phyloP scores from a whole-genome alignment of 2,113 vertebrate genomes.

The Ia io region DNA sequence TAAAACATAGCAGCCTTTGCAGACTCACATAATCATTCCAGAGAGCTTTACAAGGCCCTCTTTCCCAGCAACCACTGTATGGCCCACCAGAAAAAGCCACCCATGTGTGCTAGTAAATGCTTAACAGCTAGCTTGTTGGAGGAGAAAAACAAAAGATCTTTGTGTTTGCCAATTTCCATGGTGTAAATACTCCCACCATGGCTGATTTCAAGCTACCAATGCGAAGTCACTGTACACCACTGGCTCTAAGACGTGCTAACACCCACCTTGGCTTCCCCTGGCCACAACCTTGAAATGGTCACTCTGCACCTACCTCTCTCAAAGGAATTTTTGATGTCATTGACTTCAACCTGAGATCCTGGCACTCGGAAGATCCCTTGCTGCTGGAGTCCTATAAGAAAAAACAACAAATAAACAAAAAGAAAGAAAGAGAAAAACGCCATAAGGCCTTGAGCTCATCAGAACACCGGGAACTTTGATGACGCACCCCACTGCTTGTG shows the following conservation, averaged over 20 bases:
- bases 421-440: background rate
- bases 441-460: background rate
- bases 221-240: background rate
- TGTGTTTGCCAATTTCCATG: background rate
- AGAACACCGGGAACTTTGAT: background rate
- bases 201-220: background rate
- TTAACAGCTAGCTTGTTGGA: background rate
- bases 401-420: constrained; percentile 32
- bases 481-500: background rate
- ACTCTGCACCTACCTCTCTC: constrained; percentile 90
- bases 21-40: background rate
- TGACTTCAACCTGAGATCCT: constrained; percentile 98
- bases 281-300: background rate
- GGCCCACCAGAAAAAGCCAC: background rate
- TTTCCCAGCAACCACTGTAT: background rate
- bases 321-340: constrained; percentile 99
- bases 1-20: background rate
- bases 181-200: background rate
- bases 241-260: background rate
- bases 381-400: constrained; percentile 93
- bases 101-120: background rate
- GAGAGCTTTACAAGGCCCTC: background rate
- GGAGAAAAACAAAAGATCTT: background rate
- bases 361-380: constrained; percentile 98
- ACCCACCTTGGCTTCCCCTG: background rate